Base-by-base conservation (phyloP, 2,797 vertebrate species). In the Sternarchorhynchus goeldii region DNA sequence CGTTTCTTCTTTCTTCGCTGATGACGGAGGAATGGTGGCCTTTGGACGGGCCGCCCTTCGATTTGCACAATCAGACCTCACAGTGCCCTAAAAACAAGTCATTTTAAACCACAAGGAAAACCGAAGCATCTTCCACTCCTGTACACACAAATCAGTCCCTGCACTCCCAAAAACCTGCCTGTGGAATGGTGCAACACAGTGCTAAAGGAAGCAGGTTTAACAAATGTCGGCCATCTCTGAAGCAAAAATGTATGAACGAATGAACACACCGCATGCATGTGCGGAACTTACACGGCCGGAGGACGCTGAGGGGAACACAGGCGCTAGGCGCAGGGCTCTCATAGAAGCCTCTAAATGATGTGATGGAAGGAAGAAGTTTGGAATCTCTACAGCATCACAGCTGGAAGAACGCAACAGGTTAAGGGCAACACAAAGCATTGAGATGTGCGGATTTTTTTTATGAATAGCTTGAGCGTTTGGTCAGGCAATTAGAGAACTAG, bases 281-380 rank as follows among this genome's bases (percentile, higher is more conserved):
- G 25, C 5, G 18, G 34, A 78, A 90, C 92, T 94, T 87, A 97
- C 97, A 57, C 81, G 65, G 21, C 87, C 81, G 75, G 76, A 18
- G 39, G 83, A 0, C 0, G 83, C 12, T 34, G 85, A 76, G 17
- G 92, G 92, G 78, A 91, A 90, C 65, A 90, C 86, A 8, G 94
- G 85, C 31, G 94, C 94, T 25, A 93, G 57, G 31, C 91, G 93
- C 50, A 99, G 92, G 74, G 93, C 87, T 86, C 93, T 93, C 91
- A 99, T 92, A 50, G 97, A 98, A 0, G 94, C 94, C 86, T 99
- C 97, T 88, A 99, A 80, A 74, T 97, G 92, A 76, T 94, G 91
- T 34, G 95, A 87, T 0, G 97, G 91, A 64, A 99, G 93, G 88
- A 99, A 99, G 90, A 98, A 99, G 84, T 99, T 99, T 21, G 96